Conservation (phyloP, 2,113 vertebrate species). For the Pica pica region DNA sequence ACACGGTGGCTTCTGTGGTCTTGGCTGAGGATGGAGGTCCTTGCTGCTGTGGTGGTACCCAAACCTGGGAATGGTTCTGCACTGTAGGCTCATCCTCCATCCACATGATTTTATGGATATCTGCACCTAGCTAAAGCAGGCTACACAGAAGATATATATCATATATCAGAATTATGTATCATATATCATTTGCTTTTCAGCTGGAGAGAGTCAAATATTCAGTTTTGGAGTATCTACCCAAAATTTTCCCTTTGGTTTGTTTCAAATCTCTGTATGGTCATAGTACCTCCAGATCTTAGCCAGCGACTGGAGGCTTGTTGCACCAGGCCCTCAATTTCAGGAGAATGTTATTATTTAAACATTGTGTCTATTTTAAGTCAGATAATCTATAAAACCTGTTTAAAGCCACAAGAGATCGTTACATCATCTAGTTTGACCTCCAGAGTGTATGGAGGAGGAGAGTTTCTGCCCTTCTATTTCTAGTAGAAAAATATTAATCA, state of each 20-base stretch:
- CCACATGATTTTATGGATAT: neutral
- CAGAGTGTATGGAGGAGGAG: neutral
- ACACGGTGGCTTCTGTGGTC: fast-evolving
- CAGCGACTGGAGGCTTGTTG: neutral
- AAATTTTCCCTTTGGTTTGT: neutral
- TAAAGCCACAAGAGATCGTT: neutral
- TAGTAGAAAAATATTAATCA: neutral
- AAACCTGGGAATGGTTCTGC: neutral
- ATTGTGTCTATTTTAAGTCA: neutral
- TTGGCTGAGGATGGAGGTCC: neutral
- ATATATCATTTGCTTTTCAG: fast-evolving
- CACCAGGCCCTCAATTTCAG: neutral
- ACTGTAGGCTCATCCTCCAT: fast-evolving
- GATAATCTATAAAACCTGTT: constrained; percentile 10
- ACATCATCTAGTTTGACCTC: neutral
- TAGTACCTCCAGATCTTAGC: neutral
- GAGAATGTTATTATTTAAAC: neutral
- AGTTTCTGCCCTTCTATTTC: neutral
- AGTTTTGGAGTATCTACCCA: neutral
- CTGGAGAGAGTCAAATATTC: neutral
- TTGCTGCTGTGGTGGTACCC: neutral
- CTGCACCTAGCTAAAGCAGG: neutral
- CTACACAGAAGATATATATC: fast-evolving
- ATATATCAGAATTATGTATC: fast-evolving
- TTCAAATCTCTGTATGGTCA: fast-evolving